Evolutionary conservation across 2,888 invertebrate genomes (phyloP), one percentile per base, ranked within the genome.

Genomic region (Tenodera sinensis): DNA sequence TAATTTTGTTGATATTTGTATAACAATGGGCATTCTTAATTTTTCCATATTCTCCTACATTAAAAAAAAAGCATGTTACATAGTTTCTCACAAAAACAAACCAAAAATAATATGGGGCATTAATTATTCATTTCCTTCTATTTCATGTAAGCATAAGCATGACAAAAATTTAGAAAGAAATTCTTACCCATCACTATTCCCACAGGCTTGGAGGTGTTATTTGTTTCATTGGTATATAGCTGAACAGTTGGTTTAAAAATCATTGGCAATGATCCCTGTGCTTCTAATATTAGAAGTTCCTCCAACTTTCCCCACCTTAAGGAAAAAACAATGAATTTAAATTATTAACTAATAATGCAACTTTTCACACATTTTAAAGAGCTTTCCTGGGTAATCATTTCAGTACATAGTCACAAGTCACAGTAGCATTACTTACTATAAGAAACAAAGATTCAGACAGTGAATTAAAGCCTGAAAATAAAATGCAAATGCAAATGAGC

Each of bases 211-310:
- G 94, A 93, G 85, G 93, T 94, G 91, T 96, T 96, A 90, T 96
- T 96, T 89, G 96, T 96, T 89, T 94, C 94, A 91, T 95, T 94
- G 0, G 96, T 84, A 92, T 97, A 97, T 88, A 98, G 94, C 91
- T 96, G 96, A 47, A 96, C 94, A 1, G 96, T 95, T 0, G 98
- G 97, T 92, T 96, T 97, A 93, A 97, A 97, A 91, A 97, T 95
- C 94, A 97, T 95, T 8, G 96, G 96, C 30, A 96, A 94, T 3
- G 95, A 94, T 87, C 96, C 96, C 89, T 95, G 95, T 4, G 95
- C 96, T 90, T 96, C 96, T 90, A 96, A 95, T 9, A 97, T 94
- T 34, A 97, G 92, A 93, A 96, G 96, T 93, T 97, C 97, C 92
- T 98, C 98, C 71, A 98, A 94, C 92, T 96, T 96, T 89, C 94